Conservation (phyloP, 30 jellyfish, hydroid and myxozoan genomes). For the Catostylus mosaicus region DNA sequence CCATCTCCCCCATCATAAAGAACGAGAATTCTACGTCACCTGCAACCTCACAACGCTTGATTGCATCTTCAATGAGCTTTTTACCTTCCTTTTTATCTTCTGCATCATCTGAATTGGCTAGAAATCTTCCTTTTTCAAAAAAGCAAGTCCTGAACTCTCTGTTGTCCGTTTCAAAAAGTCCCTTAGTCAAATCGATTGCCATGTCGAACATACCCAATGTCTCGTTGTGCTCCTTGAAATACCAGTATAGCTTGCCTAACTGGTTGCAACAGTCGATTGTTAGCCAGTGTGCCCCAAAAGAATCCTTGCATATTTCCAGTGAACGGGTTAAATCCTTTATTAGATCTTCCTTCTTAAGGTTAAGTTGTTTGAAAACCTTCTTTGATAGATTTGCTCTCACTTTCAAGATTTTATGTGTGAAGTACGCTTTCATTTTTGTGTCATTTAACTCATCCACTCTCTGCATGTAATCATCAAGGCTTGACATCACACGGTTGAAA, state of each 20-base stretch:
- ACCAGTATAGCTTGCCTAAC: conserved; percentile 11
- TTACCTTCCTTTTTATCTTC: background rate
- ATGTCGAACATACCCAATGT: background rate
- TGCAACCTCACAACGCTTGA: background rate
- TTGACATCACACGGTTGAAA: background rate
- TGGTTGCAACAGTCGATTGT: conserved; percentile 21
- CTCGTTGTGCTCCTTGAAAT: background rate
- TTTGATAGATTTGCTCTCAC: background rate
- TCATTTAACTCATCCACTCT: background rate
- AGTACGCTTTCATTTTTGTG: background rate
- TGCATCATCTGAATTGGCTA: background rate
- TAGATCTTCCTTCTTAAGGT: background rate
- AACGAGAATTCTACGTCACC: background rate
- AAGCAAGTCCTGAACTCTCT: background rate
- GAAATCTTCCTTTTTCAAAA: conserved; percentile 26
- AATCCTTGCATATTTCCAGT: background rate
- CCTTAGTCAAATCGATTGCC: background rate
- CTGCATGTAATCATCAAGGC: background rate
- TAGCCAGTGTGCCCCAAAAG: conserved; percentile 20
- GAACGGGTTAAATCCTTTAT: background rate
- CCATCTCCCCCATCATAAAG: background rate
- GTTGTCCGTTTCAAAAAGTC: background rate
- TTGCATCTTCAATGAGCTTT: background rate
- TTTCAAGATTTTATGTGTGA: background rate
- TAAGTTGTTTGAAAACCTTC: background rate